Evolutionary conservation across 2,113 vertebrate genomes (phyloP).

Genomic region (Lophura nycthemera): DNA sequence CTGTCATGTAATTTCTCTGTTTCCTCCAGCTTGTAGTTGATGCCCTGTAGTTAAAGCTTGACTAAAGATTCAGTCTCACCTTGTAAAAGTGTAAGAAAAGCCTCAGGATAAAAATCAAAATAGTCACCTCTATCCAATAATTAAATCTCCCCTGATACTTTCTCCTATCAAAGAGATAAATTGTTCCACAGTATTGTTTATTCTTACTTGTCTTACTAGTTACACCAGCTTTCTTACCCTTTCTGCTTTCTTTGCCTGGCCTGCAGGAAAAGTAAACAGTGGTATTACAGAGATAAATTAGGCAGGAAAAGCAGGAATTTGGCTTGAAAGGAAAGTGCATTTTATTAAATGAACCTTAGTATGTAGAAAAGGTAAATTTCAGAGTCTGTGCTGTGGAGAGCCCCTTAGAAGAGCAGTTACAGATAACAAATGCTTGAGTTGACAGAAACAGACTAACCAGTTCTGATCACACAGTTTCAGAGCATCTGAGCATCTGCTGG

Average conservation of each 20-base stretch:
- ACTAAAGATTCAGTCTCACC: background rate
- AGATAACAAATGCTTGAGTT: background rate
- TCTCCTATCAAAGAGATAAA: background rate
- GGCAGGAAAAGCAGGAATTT: background rate
- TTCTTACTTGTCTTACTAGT: background rate
- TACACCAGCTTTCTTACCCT: background rate
- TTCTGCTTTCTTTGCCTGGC: background rate
- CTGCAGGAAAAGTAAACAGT: background rate
- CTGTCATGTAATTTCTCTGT: background rate
- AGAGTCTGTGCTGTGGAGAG: background rate
- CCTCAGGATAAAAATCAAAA: background rate
- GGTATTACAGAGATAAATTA: background rate
- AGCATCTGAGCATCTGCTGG: background rate
- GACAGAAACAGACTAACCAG: background rate
- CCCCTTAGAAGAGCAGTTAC: background rate
- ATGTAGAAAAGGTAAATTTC: background rate
- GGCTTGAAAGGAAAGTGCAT: background rate
- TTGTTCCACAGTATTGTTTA: background rate
- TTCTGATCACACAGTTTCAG: background rate
- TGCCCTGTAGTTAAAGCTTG: background rate
- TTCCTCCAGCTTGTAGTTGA: background rate
- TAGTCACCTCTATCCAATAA: background rate
- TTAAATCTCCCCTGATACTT: background rate
- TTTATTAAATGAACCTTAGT: background rate
- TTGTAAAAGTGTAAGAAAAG: slow-evolving; percentile 20